Percentiles rank a stretch among this genome's conserved stretches.
Conservation (phyloP, 2,888 invertebrate species). For the Pseudeuparius sepicola region DNA sequence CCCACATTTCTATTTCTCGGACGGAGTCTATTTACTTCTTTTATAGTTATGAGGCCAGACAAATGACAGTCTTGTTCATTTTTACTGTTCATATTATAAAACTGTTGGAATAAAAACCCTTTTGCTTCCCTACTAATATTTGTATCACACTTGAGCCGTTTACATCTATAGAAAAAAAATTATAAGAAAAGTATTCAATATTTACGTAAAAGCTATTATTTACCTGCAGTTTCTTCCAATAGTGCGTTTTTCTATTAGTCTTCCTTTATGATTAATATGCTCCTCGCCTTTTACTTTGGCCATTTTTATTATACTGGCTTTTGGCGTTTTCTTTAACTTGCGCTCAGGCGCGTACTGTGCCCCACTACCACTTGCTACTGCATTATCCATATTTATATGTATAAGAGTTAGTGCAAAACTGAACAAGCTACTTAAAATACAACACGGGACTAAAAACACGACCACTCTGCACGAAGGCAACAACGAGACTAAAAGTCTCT, state of each 20-base stretch:
- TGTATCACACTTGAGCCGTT: constrained; percentile 7
- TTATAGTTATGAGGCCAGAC: constrained; percentile 8
- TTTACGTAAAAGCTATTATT: constrained; percentile 11
- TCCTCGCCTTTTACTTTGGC: constrained; percentile 12
- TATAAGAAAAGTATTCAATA: too few species aligned
- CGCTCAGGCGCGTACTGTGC: constrained; percentile 12
- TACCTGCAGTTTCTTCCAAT: constrained; percentile 13
- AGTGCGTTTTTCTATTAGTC: constrained; percentile 7
- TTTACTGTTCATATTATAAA: constrained; percentile 10
- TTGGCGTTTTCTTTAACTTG: too few species aligned
- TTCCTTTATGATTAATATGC: constrained; percentile 11
- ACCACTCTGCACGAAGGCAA: constrained; percentile 1
- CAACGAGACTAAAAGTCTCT: constrained; percentile 8
- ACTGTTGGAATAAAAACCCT: constrained; percentile 11
- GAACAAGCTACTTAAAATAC: constrained; percentile 4
- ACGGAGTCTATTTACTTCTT: constrained; percentile 10
- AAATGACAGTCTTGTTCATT: constrained; percentile 4
- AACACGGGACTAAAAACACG: constrained; percentile 8
- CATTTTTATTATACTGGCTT: constrained; percentile 11
- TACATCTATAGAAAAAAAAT: constrained; percentile 6
- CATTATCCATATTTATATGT: too few species aligned
- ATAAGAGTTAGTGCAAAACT: background rate
- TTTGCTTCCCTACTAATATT: constrained; percentile 11
- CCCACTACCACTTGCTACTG: too few species aligned
- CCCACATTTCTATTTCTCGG: constrained; percentile 9